Evolutionary conservation across 2,113 vertebrate species (phyloP).

Genomic region (Trochalopteron elliotii): DNA sequence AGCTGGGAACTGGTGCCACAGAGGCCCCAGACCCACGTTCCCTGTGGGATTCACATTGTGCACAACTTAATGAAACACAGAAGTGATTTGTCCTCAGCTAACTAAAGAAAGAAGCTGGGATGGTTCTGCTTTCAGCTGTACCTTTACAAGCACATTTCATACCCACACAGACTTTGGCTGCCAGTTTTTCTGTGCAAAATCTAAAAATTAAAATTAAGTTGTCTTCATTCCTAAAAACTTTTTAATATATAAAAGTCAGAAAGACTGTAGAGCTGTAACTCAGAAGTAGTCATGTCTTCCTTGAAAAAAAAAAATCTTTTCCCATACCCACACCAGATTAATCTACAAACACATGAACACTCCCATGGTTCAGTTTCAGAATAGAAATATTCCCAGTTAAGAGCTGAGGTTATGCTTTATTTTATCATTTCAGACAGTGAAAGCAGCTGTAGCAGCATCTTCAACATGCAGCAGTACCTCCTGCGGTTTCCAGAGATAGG

Average conservation of each 20-base stretch:
- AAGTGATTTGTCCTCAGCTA: not conserved
- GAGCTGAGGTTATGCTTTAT: not conserved
- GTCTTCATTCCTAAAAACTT: not conserved
- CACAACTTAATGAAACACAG: not conserved
- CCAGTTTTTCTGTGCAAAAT: not conserved
- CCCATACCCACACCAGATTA: not conserved
- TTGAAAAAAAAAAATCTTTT: not conserved
- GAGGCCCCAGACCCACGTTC: not conserved
- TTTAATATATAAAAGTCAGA: not conserved
- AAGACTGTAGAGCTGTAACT: not conserved
- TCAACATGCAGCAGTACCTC: not conserved
- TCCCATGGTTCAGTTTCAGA: not conserved
- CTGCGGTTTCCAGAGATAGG: not conserved
- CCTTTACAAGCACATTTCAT: not conserved
- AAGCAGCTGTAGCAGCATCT: conserved; percentile 6
- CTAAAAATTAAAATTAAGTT: not conserved
- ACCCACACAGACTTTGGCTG: not conserved
- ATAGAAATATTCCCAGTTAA: not conserved
- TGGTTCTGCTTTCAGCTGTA: not conserved
- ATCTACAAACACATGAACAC: not conserved
- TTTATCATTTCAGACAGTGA: not conserved
- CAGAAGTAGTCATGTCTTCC: not conserved
- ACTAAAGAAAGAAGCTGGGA: not conserved
- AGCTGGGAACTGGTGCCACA: not conserved
- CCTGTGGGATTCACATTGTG: not conserved